Percentiles rank a stretch among this genome's conserved stretches.
Evolutionary conservation across 1,140 invertebrate genomes (phyloP).

Genomic region (Bactericera cockerelli): DNA sequence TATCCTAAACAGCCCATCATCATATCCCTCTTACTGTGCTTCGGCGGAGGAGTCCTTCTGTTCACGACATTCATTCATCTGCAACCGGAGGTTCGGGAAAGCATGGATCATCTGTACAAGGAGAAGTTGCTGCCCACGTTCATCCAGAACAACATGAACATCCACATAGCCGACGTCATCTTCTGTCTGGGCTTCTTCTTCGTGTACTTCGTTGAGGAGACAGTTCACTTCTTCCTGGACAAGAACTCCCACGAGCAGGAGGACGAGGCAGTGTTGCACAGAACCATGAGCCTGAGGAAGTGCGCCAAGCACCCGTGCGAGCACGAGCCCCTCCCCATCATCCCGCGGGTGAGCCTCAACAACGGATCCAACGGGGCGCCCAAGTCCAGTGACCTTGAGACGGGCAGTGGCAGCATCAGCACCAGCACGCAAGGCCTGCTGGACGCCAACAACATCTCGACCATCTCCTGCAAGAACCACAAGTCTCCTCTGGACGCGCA

Average conservation of each 20-base stretch:
- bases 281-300: slow-evolving; percentile 37
- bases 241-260: slow-evolving; percentile 27
- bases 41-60: slow-evolving; percentile 64
- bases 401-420: slow-evolving; percentile 5
- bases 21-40: slow-evolving; percentile 48
- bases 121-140: slow-evolving; percentile 27
- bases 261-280: slow-evolving; percentile 35
- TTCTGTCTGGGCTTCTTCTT: slow-evolving; percentile 55
- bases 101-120: slow-evolving; percentile 29
- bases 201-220: slow-evolving; percentile 53
- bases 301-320: slow-evolving; percentile 29
- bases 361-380: slow-evolving; percentile 3
- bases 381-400: background rate
- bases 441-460: slow-evolving; percentile 10
- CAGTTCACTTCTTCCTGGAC: slow-evolving; percentile 42
- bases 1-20: slow-evolving; percentile 32
- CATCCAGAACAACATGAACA: slow-evolving; percentile 28
- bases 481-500: slow-evolving; percentile 18
- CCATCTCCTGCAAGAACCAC: slow-evolving; percentile 8
- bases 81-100: slow-evolving; percentile 52
- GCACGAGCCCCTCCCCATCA: slow-evolving; percentile 17
- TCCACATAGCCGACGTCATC: slow-evolving; percentile 40
- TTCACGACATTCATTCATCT: slow-evolving; percentile 62
- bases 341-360: slow-evolving; percentile 20
- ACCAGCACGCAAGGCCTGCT: slow-evolving; percentile 7